Evolutionary conservation across 2,888 invertebrate species (phyloP).

Genomic region (Ophraella communa): DNA sequence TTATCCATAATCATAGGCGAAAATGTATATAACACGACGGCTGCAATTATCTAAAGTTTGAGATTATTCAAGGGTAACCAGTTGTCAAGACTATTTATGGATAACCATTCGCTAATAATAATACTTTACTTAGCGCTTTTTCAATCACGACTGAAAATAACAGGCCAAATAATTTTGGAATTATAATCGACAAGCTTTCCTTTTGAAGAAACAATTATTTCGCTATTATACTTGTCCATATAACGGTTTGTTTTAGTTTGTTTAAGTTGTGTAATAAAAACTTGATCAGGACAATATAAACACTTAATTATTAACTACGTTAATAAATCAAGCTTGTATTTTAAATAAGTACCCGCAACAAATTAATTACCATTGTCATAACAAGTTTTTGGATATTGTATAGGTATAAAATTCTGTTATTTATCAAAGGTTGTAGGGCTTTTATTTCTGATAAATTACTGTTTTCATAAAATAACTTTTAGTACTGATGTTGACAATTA

Average conservation of each 20-base stretch:
- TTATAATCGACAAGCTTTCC: neutral
- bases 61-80: conserved; percentile 1
- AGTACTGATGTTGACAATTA: no score
- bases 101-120: neutral
- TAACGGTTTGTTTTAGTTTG: neutral
- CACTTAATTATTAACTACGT: no score
- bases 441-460: no score
- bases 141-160: neutral
- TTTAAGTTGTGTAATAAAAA: neutral
- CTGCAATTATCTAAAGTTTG: neutral
- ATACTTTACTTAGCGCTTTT: neutral
- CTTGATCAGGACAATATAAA: no score
- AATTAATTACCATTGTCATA: no score
- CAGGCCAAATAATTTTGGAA: neutral
- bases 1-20: no score
- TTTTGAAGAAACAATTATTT: conserved; percentile 1
- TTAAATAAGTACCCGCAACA: no score
- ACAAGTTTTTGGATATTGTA: no score
- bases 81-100: neutral
- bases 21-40: neutral
- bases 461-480: no score
- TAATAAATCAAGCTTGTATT: no score
- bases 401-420: no score
- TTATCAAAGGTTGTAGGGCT: no score
- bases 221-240: neutral